These are phyloP conservation scores for Zygogramma bicolorata DNA, from an alignment of 2,888 invertebrate genomes.

Conservation along the genomic window DNA sequence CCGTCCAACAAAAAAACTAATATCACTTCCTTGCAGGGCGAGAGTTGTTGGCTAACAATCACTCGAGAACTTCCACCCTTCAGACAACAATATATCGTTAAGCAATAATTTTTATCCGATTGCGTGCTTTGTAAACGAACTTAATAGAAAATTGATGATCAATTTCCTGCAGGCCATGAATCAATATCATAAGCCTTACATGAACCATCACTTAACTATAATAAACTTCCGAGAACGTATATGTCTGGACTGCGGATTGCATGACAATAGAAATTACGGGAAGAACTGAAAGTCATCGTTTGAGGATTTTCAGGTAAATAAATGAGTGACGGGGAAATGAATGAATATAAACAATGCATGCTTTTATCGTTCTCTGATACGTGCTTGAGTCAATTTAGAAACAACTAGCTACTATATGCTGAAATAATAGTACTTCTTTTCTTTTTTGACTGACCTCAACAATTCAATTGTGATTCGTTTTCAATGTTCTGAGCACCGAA, in stretches of 20 bases:
- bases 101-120: slow-evolving; percentile 39
- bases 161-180: slow-evolving; percentile 43
- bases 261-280: background rate
- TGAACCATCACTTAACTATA: slow-evolving; percentile 39
- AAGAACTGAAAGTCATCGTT: background rate
- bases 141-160: slow-evolving; percentile 46
- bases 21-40: slow-evolving; percentile 9
- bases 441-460: too few species aligned
- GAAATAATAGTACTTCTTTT: too few species aligned
- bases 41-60: slow-evolving; percentile 21
- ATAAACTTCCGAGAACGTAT: background rate
- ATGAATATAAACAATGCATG: too few species aligned
- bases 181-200: slow-evolving; percentile 39
- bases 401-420: too few species aligned
- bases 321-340: background rate
- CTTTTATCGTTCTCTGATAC: too few species aligned
- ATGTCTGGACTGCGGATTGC: background rate
- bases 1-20: slow-evolving; percentile 2
- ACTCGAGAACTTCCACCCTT: slow-evolving; percentile 25
- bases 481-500: too few species aligned
- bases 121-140: slow-evolving; percentile 32
- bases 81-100: slow-evolving; percentile 32
- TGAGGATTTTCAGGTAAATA: background rate
- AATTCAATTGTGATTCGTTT: too few species aligned
- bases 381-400: too few species aligned